phyloP scores from a whole-genome alignment of 2,113 vertebrate genomes.

The Climacteris rufus region DNA sequence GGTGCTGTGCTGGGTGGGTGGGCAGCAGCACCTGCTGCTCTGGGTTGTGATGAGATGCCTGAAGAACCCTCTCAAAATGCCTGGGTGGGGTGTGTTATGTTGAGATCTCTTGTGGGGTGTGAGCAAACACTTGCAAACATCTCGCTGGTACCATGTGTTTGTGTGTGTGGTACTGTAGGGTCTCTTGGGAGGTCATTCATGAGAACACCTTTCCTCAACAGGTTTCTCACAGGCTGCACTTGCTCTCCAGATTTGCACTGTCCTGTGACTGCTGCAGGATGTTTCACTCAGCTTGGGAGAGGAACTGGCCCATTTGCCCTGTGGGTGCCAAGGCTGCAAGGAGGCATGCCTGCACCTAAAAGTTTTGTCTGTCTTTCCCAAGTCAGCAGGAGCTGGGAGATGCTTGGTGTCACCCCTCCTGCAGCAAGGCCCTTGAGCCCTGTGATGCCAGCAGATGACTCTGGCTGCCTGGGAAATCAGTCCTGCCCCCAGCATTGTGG shows the following conservation, averaged over 20 bases:
- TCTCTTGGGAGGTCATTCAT: not conserved
- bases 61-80: not conserved
- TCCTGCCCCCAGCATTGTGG: not conserved
- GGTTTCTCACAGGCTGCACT: not conserved
- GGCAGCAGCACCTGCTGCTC: rapidly evolving
- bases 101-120: not conserved
- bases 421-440: not conserved
- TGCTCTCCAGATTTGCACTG: not conserved
- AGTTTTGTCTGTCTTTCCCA: not conserved
- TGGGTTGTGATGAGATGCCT: not conserved
- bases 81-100: not conserved
- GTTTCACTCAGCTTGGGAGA: not conserved
- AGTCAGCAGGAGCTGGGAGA: not conserved
- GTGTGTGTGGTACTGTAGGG: not conserved
- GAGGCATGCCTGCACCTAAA: not conserved
- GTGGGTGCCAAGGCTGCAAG: not conserved
- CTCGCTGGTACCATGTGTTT: not conserved
- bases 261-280: not conserved
- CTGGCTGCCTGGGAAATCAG: not conserved
- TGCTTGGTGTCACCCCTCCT: not conserved
- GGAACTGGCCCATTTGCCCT: not conserved
- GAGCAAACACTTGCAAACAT: not conserved
- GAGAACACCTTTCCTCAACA: not conserved
- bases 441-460: rapidly evolving
- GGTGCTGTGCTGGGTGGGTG: not conserved